These are phyloP conservation scores for Parasteatoda lunata DNA, from an alignment of 2,888 invertebrate species.

Conservation along the genomic window DNA sequence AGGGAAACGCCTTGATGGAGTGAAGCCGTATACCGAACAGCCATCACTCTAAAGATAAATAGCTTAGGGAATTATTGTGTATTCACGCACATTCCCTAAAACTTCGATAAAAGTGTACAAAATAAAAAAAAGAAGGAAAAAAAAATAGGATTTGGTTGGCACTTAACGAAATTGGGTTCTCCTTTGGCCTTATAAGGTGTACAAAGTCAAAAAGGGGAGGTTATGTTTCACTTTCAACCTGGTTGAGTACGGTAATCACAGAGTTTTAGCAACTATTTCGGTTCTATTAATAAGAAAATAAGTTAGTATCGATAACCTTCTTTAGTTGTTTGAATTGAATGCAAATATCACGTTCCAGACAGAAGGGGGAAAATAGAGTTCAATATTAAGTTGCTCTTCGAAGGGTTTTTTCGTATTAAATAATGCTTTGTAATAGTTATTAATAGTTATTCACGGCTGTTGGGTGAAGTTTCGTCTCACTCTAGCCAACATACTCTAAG, in stretches of 20 bases:
- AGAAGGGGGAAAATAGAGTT: no score
- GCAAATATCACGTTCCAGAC: no score
- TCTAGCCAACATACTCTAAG: no score
- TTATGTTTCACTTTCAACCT: constrained; percentile 12
- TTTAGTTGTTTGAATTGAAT: no score
- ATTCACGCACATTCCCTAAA: constrained; percentile 20
- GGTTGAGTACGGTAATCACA: constrained; percentile 37
- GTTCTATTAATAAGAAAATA: constrained; percentile 1
- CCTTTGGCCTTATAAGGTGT: not conserved
- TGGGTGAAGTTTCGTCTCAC: no score
- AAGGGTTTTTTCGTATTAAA: no score
- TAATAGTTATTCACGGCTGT: no score
- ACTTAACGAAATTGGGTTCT: constrained; percentile 57
- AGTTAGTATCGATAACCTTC: not conserved
- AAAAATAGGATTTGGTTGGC: constrained; percentile 30
- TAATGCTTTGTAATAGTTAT: no score
- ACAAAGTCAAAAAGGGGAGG: not conserved
- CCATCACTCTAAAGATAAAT: constrained; percentile 53
- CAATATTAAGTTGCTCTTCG: no score
- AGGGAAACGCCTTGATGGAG: constrained; percentile 62
- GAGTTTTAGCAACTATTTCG: constrained; percentile 32
- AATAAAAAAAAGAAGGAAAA: constrained; percentile 8
- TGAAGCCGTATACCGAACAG: constrained; percentile 39
- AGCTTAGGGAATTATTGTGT: constrained; percentile 50
- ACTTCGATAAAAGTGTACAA: not conserved